A percentile compares a stretch with the other conserved stretches of the same genome.
phyloP scores from a whole-genome alignment of 2,113 vertebrate species.

The Calidris pugnax region DNA sequence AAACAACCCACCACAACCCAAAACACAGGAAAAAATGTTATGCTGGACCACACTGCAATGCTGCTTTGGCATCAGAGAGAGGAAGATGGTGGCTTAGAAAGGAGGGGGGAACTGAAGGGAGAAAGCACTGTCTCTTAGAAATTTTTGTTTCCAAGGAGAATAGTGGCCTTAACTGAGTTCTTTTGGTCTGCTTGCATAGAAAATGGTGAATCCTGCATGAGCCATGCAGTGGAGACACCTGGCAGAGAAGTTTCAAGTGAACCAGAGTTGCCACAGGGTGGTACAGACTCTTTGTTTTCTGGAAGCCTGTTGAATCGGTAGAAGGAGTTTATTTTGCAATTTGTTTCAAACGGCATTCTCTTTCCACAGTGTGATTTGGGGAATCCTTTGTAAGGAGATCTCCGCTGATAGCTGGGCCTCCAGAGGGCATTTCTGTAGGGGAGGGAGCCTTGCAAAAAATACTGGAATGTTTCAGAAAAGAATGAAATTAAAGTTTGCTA shows the following conservation, averaged over 20 bases:
- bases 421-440: neutral
- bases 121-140: neutral
- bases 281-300: neutral
- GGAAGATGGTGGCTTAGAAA: neutral
- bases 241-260: neutral
- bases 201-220: neutral
- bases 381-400: neutral
- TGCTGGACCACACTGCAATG: neutral
- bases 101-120: neutral
- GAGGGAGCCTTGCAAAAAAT: neutral
- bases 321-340: neutral
- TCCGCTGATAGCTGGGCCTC: neutral
- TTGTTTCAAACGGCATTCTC: neutral
- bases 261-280: neutral
- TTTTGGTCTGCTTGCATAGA: neutral
- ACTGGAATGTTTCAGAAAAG: neutral
- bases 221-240: neutral
- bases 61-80: neutral
- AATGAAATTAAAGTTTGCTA: neutral
- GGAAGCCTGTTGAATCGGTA: neutral
- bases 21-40: neutral
- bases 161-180: neutral
- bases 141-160: neutral
- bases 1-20: neutral
- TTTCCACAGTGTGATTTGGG: neutral